phyloP scores from a whole-genome alignment of 2,797 vertebrate species.

The Myotis myotis region DNA sequence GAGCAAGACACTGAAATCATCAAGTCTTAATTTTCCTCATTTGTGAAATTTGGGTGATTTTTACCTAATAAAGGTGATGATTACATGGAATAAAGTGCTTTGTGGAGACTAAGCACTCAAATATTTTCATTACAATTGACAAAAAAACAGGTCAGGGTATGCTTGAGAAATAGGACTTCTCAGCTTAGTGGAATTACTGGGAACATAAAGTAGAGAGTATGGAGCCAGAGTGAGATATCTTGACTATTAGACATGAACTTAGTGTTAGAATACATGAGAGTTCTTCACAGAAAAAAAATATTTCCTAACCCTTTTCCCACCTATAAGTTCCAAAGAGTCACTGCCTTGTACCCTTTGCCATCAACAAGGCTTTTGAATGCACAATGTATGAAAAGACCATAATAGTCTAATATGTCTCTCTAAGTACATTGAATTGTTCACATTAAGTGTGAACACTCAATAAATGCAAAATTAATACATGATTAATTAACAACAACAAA shows the following conservation, averaged over 20 bases:
- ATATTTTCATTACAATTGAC: neutral
- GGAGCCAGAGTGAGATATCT: neutral
- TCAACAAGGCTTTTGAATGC: neutral
- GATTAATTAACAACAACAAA: slow-evolving; percentile 53
- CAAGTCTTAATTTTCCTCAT: neutral
- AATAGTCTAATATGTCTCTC: neutral
- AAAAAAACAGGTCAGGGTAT: neutral
- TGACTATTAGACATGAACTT: neutral
- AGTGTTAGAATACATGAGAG: neutral
- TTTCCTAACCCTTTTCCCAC: neutral
- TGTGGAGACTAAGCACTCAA: neutral
- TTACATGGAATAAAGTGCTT: neutral
- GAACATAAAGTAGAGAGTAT: neutral
- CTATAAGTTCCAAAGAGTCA: neutral
- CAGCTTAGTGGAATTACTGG: neutral
- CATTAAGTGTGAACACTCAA: slow-evolving; percentile 26
- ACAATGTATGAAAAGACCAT: neutral
- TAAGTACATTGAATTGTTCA: slow-evolving; percentile 28
- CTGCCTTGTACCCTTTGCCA: neutral
- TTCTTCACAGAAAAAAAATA: neutral
- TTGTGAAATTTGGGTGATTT: neutral
- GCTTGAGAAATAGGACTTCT: neutral
- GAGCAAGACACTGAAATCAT: neutral
- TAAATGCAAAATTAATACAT: slow-evolving; percentile 50
- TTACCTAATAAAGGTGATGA: neutral